A percentile compares a stretch with the other conserved stretches of the same genome.
These are phyloP conservation scores for Pemphredon lugubris DNA, from an alignment of 2,888 invertebrate genomes.

Conservation along the genomic window DNA sequence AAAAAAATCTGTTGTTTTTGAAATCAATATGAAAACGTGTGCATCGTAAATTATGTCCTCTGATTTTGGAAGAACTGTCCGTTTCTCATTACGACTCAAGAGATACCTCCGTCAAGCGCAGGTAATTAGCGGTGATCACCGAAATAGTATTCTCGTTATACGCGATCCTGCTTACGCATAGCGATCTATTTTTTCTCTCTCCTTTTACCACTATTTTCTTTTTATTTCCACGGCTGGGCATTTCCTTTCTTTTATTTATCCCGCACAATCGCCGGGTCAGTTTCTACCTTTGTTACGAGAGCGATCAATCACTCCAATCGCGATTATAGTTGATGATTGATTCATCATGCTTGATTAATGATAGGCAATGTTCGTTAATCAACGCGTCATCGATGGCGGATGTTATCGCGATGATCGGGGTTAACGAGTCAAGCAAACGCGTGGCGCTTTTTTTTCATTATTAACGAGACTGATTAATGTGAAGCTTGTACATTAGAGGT, in stretches of 20 bases:
- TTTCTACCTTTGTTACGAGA: background rate
- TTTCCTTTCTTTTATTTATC: background rate
- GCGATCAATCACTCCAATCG: constrained; percentile 26
- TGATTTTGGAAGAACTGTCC: too few species aligned
- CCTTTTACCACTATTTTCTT: background rate
- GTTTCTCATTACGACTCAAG: too few species aligned
- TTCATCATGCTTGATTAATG: constrained; percentile 43
- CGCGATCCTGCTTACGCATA: constrained; percentile 10
- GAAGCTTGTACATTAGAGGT: too few species aligned
- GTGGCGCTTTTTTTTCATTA: too few species aligned
- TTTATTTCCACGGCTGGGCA: background rate
- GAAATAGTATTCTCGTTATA: constrained; percentile 23
- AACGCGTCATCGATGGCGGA: constrained; percentile 5
- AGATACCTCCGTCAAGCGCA: constrained; percentile 4
- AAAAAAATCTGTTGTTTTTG: too few species aligned
- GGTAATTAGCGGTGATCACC: constrained; percentile 29
- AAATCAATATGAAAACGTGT: too few species aligned
- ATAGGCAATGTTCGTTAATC: constrained; percentile 37
- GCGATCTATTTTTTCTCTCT: background rate
- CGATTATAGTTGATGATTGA: constrained; percentile 35
- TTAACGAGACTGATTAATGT: too few species aligned
- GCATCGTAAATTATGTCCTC: too few species aligned
- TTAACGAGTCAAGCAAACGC: too few species aligned
- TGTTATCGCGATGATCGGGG: constrained; percentile 10
- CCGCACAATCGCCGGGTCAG: background rate